phyloP scores from a whole-genome alignment of 2,797 vertebrate species.

The Coccyzus lansbergi region DNA sequence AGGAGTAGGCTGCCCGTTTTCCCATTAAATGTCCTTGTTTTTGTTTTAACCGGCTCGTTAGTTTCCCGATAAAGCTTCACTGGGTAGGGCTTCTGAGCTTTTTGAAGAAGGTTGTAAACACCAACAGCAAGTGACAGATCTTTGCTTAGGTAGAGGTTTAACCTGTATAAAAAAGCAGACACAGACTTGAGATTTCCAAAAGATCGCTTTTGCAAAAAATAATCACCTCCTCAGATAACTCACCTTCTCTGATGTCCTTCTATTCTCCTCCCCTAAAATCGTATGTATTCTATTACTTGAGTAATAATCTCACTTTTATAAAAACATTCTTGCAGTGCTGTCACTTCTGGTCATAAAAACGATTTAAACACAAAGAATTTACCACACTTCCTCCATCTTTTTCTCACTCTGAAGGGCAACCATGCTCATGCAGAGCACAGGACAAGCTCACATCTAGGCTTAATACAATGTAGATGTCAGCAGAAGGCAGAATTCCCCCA shows the following conservation, averaged over 20 bases:
- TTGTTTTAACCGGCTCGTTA: constrained; percentile 90
- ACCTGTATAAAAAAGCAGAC: constrained; percentile 73
- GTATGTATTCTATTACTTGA: neutral
- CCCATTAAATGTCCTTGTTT: constrained; percentile 90
- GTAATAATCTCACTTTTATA: neutral
- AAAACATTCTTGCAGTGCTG: neutral
- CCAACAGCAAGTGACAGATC: constrained; percentile 86
- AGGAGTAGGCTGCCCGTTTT: constrained; percentile 94
- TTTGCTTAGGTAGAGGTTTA: constrained; percentile 85
- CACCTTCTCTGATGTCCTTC: neutral
- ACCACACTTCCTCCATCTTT: neutral
- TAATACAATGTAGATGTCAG: neutral
- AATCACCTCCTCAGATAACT: neutral
- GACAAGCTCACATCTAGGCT: neutral
- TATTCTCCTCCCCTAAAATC: neutral
- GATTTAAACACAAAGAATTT: neutral
- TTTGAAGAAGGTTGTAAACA: constrained; percentile 84
- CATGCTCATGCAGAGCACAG: neutral
- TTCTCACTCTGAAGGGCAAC: neutral
- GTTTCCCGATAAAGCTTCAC: constrained; percentile 89
- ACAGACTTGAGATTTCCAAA: neutral
- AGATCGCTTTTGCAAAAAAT: neutral
- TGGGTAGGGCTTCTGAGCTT: constrained; percentile 81
- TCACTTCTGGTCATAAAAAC: neutral
- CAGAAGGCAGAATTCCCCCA: neutral